phyloP scores from a whole-genome alignment of 2,888 invertebrate genomes.

The Odontocerum albicorne region DNA sequence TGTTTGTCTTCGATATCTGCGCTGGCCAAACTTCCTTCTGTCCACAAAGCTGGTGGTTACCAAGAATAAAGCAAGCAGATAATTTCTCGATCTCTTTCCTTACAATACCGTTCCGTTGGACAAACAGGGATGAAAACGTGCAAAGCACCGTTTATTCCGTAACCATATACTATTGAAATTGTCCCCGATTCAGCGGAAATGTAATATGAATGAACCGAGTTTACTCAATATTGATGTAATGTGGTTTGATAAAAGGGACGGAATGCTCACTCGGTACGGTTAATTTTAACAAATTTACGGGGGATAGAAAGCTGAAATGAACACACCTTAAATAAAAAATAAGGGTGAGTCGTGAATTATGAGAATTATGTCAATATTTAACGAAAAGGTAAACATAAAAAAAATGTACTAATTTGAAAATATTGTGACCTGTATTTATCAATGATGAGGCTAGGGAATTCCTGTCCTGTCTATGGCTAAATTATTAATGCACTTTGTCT shows the following conservation, averaged over 20 bases:
- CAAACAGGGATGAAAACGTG: not conserved
- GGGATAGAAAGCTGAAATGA: no score
- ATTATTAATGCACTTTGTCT: no score
- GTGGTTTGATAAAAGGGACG: not conserved
- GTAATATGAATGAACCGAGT: not conserved
- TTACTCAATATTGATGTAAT: not conserved
- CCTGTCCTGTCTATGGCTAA: no score
- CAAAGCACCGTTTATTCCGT: not conserved
- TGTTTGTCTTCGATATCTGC: slow-evolving; percentile 30
- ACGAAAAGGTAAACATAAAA: no score
- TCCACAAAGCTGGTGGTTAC: slow-evolving; percentile 20
- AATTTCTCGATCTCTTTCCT: not conserved
- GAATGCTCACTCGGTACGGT: not conserved
- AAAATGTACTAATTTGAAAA: no score
- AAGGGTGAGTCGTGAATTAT: no score
- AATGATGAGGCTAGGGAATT: no score
- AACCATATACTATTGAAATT: slow-evolving; percentile 19
- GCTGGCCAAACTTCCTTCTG: slow-evolving; percentile 28
- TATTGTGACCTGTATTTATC: no score
- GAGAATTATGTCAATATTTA: no score
- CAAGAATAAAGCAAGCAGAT: not conserved
- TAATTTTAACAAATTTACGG: no score
- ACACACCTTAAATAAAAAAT: slow-evolving; percentile 17
- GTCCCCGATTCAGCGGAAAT: slow-evolving; percentile 27
- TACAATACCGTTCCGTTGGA: not conserved